These are phyloP conservation scores for Rotaria macrura DNA, from an alignment of 2,888 invertebrate species.

Conservation along the genomic window DNA sequence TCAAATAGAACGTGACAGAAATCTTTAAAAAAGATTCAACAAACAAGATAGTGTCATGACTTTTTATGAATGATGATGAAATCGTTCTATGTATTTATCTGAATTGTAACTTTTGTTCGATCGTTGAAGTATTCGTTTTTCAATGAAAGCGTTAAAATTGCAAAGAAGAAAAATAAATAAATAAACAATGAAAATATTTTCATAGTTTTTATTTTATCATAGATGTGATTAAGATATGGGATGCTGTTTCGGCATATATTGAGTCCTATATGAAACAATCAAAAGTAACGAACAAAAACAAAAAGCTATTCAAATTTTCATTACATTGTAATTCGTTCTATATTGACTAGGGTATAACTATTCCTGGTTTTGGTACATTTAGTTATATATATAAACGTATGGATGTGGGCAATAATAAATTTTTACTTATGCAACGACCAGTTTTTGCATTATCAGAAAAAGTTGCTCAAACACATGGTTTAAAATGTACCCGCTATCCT, in stretches of 20 bases:
- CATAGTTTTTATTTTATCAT: conserved; percentile 32
- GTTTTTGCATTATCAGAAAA: conserved; percentile 49
- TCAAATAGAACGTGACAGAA: no score
- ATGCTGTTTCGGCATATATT: conserved; percentile 45
- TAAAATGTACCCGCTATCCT: conserved; percentile 44
- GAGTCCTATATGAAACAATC: conserved; percentile 47
- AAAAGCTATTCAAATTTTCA: not conserved
- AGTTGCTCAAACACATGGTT: conserved; percentile 46
- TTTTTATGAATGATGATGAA: no score
- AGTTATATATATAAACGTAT: conserved; percentile 47
- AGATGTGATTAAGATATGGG: conserved; percentile 49
- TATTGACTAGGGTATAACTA: conserved; percentile 40
- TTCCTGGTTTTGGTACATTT: conserved; percentile 47
- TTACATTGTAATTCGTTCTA: not conserved
- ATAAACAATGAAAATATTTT: no score
- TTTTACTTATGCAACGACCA: conserved; percentile 46
- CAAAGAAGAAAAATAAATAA: no score
- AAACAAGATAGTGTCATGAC: no score
- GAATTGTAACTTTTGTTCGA: no score
- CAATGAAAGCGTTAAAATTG: no score
- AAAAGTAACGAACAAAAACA: no score
- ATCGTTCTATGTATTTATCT: no score
- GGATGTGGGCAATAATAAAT: conserved; percentile 49
- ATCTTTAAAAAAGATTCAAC: no score
- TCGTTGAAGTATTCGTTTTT: no score